Base-by-base conservation (phyloP, 1,140 invertebrate genomes). In the Drosophila leontia region DNA sequence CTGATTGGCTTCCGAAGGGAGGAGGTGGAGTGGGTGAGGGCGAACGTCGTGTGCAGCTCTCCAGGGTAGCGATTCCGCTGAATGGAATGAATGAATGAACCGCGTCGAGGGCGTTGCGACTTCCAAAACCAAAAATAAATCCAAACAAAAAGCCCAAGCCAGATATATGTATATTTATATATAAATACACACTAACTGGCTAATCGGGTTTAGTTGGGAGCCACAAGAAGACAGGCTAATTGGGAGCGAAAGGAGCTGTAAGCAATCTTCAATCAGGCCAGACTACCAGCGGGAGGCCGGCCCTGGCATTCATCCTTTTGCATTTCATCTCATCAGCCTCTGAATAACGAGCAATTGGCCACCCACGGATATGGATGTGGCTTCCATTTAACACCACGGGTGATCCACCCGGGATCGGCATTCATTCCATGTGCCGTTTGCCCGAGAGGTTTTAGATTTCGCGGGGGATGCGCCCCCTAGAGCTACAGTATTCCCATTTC, bases 301-400 rank as follows among this genome's bases (percentile, higher is more conserved):
- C 23, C 12, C 6, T 19, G 19, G 5, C 35, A 7, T 26, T 6
- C 57, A 17, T 17, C 23, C 58, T 15, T 26, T 26, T 47, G 44
- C 44, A 23, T 5, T 12, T 6, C 11, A 13, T 15, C 26, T 29
- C 39, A 42, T 32, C 42, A 23, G 1, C 7, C 58, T 26, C 34
- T 77, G 76, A 78, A 78, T 78, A 32, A n/a, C 29, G n/a, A 6
- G 45, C 69, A 78, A 70, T 78, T 78, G 75, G 39, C 58, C 53
- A 0, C 74, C 74, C 55, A 23, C 17, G 34, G 15, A 53, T 7
- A 41, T 42, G 61, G 51, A 68, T 56, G 56, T 56, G 23, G 60
- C 39, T 41, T 41, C 23, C 74, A 37, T 44, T 78, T 68, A 56
- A 6, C 62, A 12, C 76, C 26, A 35, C 55, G 57, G 76, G 75